Conservation (phyloP, 30 jellyfish, hydroid and myxozoan genomes). For the Nemopilema nomurai region DNA sequence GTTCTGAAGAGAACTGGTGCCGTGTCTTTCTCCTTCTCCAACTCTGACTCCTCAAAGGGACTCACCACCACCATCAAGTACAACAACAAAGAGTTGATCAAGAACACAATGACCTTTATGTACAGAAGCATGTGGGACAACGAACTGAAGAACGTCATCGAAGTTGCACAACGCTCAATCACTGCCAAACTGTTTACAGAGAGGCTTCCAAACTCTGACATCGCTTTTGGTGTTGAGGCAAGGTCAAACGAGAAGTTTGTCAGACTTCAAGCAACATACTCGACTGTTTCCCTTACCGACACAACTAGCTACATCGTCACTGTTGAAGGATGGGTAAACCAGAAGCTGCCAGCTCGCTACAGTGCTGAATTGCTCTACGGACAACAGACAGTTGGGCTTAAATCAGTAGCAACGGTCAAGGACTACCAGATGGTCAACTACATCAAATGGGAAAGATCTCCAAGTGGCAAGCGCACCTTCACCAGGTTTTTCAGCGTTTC, state of each 20-base stretch:
- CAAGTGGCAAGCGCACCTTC: slow-evolving; percentile 48
- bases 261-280: slow-evolving; percentile 67
- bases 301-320: slow-evolving; percentile 51
- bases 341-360: slow-evolving; percentile 65
- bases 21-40: slow-evolving; percentile 50
- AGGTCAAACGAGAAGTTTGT: slow-evolving; percentile 57
- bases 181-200: slow-evolving; percentile 56
- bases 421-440: slow-evolving; percentile 53
- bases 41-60: slow-evolving; percentile 42
- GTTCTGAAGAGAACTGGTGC: slow-evolving; percentile 64
- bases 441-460: slow-evolving; percentile 59
- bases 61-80: slow-evolving; percentile 52
- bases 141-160: slow-evolving; percentile 58
- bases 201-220: slow-evolving; percentile 33
- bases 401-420: slow-evolving; percentile 30
- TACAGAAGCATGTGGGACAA: slow-evolving; percentile 75
- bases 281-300: slow-evolving; percentile 31
- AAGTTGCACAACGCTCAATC: slow-evolving; percentile 51
- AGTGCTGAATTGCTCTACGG: slow-evolving; percentile 60
- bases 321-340: slow-evolving; percentile 72
- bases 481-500: slow-evolving; percentile 29
- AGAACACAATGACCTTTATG: slow-evolving; percentile 63
- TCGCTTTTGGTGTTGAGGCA: slow-evolving; percentile 70
- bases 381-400: slow-evolving; percentile 14
- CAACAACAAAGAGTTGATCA: slow-evolving; percentile 68